Percentiles rank a stretch among this genome's conserved stretches.
Evolutionary conservation across 2,113 vertebrate genomes (phyloP).

Genomic region (Emydocephalus ijimae): DNA sequence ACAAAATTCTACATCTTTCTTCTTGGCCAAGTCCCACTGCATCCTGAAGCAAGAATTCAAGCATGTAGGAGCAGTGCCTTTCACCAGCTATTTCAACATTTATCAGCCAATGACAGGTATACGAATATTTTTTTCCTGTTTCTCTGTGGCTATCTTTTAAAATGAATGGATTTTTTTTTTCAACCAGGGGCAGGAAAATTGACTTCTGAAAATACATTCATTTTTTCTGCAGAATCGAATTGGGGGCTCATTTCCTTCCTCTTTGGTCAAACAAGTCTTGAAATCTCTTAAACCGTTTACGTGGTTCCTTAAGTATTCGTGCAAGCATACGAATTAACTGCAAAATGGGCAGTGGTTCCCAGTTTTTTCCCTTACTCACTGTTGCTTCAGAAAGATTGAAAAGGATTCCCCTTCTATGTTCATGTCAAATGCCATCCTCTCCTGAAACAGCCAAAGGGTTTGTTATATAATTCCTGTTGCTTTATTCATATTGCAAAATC

Average conservation of each 20-base stretch:
- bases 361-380: conserved; percentile 34
- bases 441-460: not conserved
- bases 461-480: not conserved
- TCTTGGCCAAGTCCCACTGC: too few relatives aligned
- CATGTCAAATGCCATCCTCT: conserved; percentile 43
- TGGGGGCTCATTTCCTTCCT: not conserved
- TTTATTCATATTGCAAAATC: not conserved
- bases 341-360: not conserved
- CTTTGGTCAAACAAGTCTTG: too few relatives aligned
- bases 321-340: too few relatives aligned
- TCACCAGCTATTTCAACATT: too few relatives aligned
- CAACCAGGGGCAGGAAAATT: not conserved
- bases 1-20: too few relatives aligned
- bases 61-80: too few relatives aligned
- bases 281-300: not conserved
- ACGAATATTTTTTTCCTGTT: not conserved
- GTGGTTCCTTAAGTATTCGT: too few relatives aligned
- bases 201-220: not conserved
- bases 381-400: conserved; percentile 55
- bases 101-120: not conserved
- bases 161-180: not conserved
- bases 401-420: conserved; percentile 40
- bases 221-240: not conserved
- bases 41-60: too few relatives aligned
- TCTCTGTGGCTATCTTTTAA: not conserved